Base-by-base conservation (phyloP, 2,888 invertebrate genomes). In the Pristionchus exspectatus region DNA sequence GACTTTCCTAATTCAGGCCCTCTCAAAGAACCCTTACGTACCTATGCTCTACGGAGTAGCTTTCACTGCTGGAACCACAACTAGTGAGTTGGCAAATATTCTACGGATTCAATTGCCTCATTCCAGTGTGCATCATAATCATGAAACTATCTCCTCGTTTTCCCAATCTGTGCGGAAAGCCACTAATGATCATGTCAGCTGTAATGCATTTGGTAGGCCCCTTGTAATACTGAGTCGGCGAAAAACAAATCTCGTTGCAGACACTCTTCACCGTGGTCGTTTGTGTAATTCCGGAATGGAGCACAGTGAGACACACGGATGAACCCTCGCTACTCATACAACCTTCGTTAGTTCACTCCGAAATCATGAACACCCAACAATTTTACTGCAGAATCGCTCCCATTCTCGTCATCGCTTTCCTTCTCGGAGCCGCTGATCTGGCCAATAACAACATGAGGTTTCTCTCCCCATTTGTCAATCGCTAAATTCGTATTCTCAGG, bases 311-410 rank as follows among this genome's bases (percentile, higher is more conserved):
- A 33, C 87, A 63, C 9, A 87, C 56, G 27, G 87, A 87, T 24
- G 66, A 66, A 18, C 87, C 87, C 3, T 59, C 66, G 33, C 69
- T 87, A n/a, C 87, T 87, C 87, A 66, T 87, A 16, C 66, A 87
- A 33, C 87, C 87, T 50, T 44, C 66, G 87, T 87, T 0, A 59
- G 85, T 85, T 21, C 0, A 56, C 38, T 50, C 21, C 10, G 4
- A 50, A 50, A 9, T 74, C n/a, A 10, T 74, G 0, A 18, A 30
- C 2, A 33, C 2, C 44, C 18, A 1, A 38, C 44, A 21, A 77
- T 3, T 63, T 21, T n/a, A n/a, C 3, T 18, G 0, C 50, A 81
- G 81, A 7, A 50, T 81, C 10, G 10, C 24, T 24, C 14, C 85
- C n/a, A 14, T 63, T 5, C 59, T 87, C 16, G 0, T 74, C 24